These are phyloP conservation scores for Harmothoe impar DNA, from an alignment of 2,888 invertebrate species.

Conservation along the genomic window DNA sequence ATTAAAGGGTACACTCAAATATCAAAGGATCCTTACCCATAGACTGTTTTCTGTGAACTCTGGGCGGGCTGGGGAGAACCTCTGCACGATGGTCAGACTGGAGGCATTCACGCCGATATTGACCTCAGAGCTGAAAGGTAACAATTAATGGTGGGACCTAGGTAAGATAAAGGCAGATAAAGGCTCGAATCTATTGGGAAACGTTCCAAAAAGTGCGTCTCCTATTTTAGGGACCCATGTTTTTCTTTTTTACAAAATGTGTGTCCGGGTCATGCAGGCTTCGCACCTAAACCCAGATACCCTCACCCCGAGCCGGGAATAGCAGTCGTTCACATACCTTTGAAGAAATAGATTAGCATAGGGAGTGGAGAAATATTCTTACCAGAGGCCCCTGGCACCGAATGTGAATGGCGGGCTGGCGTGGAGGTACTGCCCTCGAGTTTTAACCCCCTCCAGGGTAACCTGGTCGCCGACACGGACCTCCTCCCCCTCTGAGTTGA, in stretches of 20 bases:
- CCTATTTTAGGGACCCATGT: too few species aligned
- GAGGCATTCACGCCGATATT: conserved; percentile 54
- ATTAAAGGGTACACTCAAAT: too few species aligned
- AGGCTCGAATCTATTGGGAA: too few species aligned
- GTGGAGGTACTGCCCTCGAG: conserved; percentile 61
- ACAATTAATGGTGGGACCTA: not conserved
- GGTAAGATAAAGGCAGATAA: too few species aligned
- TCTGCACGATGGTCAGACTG: conserved; percentile 32
- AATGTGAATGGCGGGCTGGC: conserved; percentile 52
- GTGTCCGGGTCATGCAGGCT: too few species aligned
- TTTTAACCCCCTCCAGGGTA: conserved; percentile 62
- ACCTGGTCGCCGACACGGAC: conserved; percentile 73
- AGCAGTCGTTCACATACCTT: too few species aligned
- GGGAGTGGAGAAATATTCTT: not conserved
- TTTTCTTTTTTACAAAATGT: too few species aligned
- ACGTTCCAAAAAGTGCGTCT: too few species aligned
- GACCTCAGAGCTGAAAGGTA: conserved; percentile 48
- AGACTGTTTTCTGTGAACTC: not conserved
- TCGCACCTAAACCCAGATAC: too few species aligned
- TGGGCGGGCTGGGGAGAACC: conserved; percentile 1
- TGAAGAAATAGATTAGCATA: too few species aligned
- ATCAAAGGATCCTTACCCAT: conserved; percentile 42
- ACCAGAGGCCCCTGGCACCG: conserved; percentile 15
- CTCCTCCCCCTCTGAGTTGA: conserved; percentile 82
- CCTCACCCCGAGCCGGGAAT: too few species aligned